Evolutionary conservation across 2,888 invertebrate genomes (phyloP), one percentile per base, ranked within the genome.

Genomic region (Drosophila ustulata): DNA sequence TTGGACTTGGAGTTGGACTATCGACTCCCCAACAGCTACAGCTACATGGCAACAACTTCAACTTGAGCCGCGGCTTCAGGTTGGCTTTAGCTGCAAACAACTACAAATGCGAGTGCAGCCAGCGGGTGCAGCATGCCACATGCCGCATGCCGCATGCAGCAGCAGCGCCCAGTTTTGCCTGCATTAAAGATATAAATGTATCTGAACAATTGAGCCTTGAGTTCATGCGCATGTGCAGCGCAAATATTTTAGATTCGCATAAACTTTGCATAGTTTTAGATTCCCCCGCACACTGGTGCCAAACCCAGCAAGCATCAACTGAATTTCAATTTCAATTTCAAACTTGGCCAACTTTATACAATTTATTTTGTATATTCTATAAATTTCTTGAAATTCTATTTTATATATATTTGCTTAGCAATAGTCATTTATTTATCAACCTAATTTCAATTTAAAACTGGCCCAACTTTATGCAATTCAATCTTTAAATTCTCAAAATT

Each of bases 251-350:
- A 75, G 77, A 80, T 80, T 83, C 90, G 90, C 88, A 89, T 90
- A 89, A 80, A 83, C 88, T 90, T 91, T 87, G 89, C 88, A 90
- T 88, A 88, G 84, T 82, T 89, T 83, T 82, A 75, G 58, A 65
- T 79, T 59, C 46, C 25, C 32, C 37, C 46, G 79, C 75, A 76
- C 76, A 75, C 47, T 75, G 79, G 51, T 53, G 7, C 0, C 32
- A 32, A 25, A 1, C 11, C 32, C 7, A 3, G 5, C 3, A 9
- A 55, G 56, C 46, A 30, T 6, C 30, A 6, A 30, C 7, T 4
- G 1, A 30, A 6, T 30, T 28, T 28, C 3, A 4, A 28, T 28
- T 4, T 28, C 4, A 18, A 18, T 18, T 18, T 18, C 1, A 18
- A 18, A 18, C 18, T 18, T 1, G 18, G 18, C 1, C 18, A 18